Base-by-base conservation (phyloP, 64 coral and sea anemone genomes). In the Platygyra sinensis region DNA sequence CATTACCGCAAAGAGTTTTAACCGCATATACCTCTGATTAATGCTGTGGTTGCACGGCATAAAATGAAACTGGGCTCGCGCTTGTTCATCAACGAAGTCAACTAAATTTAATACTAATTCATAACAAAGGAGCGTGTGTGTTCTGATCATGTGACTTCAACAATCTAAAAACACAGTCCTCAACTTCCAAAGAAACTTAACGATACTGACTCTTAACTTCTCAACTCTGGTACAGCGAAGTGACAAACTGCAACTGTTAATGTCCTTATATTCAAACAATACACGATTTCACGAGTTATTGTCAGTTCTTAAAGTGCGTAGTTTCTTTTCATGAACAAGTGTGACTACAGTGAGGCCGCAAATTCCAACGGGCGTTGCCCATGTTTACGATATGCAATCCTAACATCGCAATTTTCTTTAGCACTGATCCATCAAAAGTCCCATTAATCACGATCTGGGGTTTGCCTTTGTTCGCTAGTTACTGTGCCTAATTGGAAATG, bases 401-500 rank as follows among this genome's bases (percentile, higher is more conserved):
- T 67, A 42, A 83, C 49, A 83, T 65, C 61, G 31, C 32, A 22
- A 36, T 83, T 83, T n/a, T 83, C 80, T 65, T 83, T 32, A 83
- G 80, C 62, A 32, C 81, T 85, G 62, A 85, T 69, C 63, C 63
- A 16, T 49, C 36, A 10, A 85, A 72, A 85, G 81, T 85, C 81
- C 62, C 32, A 69, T 72, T 85, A 72, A 85, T 85, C 63, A 72
- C 36, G 33, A 69, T 71, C 33, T 27, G 24, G 62, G 27, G 51
- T 50, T 28, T 72, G 65, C 32, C 62, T 85, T 85, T 85, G 81
- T 85, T 39, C 60, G 17, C 60, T 42, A 65, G 60, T 65, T 83
- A 83, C 80, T 72, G 36, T 71, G 63, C 81, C 24, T 85, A 85
- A 85, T 85, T 85, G 60, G 62, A 51, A 85, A 33, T 51, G 62